These are phyloP conservation scores for Poecile montanus DNA, from an alignment of 2,797 vertebrate species.

Conservation along the genomic window DNA sequence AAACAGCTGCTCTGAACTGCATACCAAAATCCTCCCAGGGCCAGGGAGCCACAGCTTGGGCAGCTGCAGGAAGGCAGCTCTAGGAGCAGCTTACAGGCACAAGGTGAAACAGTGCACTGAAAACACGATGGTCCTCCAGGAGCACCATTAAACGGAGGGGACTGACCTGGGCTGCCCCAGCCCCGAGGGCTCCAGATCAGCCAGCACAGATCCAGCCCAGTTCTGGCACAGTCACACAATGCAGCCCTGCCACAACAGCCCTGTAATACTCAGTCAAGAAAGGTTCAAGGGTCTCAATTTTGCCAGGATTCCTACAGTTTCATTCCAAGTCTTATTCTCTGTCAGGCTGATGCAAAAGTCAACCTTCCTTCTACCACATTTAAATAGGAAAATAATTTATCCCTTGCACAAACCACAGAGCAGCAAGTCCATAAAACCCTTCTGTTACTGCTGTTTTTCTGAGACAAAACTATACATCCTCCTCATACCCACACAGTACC, in stretches of 20 bases:
- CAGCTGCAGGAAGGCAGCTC: neutral
- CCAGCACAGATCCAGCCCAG: neutral
- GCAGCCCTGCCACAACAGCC: neutral
- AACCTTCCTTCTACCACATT: neutral
- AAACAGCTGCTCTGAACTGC: neutral
- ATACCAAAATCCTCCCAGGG: neutral
- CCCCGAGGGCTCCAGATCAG: rapidly evolving
- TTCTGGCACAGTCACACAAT: neutral
- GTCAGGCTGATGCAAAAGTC: neutral
- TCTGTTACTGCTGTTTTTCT: neutral
- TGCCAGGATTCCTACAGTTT: neutral
- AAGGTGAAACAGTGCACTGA: neutral
- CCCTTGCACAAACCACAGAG: neutral
- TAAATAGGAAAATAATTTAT: neutral
- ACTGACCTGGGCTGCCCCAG: neutral
- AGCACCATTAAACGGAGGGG: neutral
- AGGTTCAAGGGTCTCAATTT: neutral
- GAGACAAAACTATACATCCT: neutral
- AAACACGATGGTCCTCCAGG: rapidly evolving
- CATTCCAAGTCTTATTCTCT: neutral
- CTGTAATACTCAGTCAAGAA: neutral
- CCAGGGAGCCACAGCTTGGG: neutral
- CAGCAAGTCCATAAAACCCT: neutral
- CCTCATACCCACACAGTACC: neutral
- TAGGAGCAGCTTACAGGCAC: neutral